phyloP scores from a whole-genome alignment of 2,113 vertebrate genomes.

The Sorex araneus region DNA sequence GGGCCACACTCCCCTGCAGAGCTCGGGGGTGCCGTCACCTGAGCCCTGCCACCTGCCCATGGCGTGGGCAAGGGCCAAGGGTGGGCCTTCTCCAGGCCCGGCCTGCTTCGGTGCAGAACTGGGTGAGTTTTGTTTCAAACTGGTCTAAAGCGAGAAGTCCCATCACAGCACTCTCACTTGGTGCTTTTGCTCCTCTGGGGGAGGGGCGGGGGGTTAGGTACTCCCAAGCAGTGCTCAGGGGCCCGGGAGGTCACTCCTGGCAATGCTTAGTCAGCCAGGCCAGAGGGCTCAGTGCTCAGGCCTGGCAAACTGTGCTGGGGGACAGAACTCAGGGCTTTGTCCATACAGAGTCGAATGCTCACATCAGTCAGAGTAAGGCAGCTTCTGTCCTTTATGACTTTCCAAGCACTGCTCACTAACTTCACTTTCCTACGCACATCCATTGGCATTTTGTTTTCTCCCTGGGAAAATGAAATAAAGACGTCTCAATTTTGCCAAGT shows the following conservation, averaged over 20 bases:
- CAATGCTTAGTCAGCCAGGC: too few species aligned
- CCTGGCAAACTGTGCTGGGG: too few species aligned
- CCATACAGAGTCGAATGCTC: neutral
- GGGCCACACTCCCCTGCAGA: too few species aligned
- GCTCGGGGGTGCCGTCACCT: too few species aligned
- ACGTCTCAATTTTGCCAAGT: slow-evolving; percentile 5
- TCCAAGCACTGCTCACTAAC: neutral
- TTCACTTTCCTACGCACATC: neutral
- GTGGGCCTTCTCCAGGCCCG: neutral
- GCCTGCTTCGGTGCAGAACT: neutral
- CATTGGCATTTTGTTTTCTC: neutral
- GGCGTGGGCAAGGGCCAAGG: too few species aligned
- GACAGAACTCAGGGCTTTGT: too few species aligned
- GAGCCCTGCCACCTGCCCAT: too few species aligned
- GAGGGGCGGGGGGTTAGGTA: too few species aligned
- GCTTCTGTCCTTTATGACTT: slow-evolving; percentile 44
- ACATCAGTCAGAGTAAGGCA: slow-evolving; percentile 14
- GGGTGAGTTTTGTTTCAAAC: neutral
- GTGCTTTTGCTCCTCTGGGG: neutral
- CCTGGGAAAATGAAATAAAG: slow-evolving; percentile 19
- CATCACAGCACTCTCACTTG: slow-evolving; percentile 4
- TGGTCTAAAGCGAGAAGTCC: neutral
- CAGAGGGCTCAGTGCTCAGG: too few species aligned
- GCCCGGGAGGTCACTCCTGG: too few species aligned
- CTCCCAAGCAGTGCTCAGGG: too few species aligned